Evolutionary conservation across 2,888 invertebrate species (phyloP).

Genomic region (Rugalucina vietnamica): DNA sequence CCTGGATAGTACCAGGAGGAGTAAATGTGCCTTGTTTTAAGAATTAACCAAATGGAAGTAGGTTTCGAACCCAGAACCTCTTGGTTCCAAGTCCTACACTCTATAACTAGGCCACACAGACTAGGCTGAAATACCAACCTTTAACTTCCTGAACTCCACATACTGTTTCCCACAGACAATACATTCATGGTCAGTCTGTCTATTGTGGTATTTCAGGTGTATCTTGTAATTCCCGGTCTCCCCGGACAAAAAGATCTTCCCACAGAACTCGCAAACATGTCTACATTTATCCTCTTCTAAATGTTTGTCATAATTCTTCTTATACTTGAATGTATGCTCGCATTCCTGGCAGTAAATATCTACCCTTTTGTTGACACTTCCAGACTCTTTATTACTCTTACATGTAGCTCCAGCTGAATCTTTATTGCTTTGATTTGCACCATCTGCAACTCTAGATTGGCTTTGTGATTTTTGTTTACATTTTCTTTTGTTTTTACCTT

Average conservation of each 20-base stretch:
- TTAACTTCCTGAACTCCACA: conserved; percentile 43
- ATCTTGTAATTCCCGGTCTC: conserved; percentile 42
- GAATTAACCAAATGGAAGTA: too few relatives aligned
- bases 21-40: too few relatives aligned
- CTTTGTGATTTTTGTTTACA: too few relatives aligned
- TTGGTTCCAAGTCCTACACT: too few relatives aligned
- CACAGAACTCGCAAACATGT: conserved; percentile 58
- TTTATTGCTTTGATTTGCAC: too few relatives aligned
- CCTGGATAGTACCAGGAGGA: too few relatives aligned
- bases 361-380: background rate
- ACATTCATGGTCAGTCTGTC: conserved; percentile 44
- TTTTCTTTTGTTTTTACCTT: background rate
- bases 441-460: too few relatives aligned
- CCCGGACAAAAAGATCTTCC: conserved; percentile 47
- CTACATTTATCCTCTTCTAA: conserved; percentile 52
- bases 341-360: conserved; percentile 50
- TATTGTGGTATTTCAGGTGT: conserved; percentile 54
- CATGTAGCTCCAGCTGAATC: too few relatives aligned
- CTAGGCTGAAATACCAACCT: too few relatives aligned
- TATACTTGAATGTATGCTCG: conserved; percentile 41
- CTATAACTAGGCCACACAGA: too few relatives aligned
- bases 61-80: too few relatives aligned
- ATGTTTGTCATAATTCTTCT: conserved; percentile 49
- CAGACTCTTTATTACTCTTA: too few relatives aligned
- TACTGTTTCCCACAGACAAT: conserved; percentile 51